Evolutionary conservation across 2,888 invertebrate species (phyloP), one percentile per base, ranked within the genome.

Genomic region (Tenthredo distinguenda): DNA sequence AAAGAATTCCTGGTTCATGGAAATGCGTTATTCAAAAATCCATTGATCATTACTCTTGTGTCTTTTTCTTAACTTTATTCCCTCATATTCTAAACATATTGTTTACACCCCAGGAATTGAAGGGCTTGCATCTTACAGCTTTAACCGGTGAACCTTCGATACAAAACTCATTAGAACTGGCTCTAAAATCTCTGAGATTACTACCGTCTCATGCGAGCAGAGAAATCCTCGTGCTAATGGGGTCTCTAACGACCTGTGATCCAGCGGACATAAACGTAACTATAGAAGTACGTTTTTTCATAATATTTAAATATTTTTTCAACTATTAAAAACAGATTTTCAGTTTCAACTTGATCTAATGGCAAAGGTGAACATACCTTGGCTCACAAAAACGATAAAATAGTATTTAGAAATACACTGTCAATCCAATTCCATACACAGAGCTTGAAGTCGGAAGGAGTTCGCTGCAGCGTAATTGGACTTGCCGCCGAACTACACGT

Each of bases 191-290:
- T 0, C 95, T 99, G 15, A 97, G 96, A 92, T 96, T 98, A 83
- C 95, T 99, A 89, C 99, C 99, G 0, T 96, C 97, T 0, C 99
- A 99, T 94, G 98, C 99, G 0, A 99, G 99, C 86, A 95, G 99
- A 89, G 99, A 99, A 94, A 95, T 99, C 50, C 94, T 99, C 10
- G 95, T 99, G 2, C 95, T 99, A 37, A 97, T 98, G 95, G 98
- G 98, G 2, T 98, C 99, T 89, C 95, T 99, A 37, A 99, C 99
- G 0, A 98, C 99, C 0, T 99, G 99, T 93, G 99, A 99, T 94
- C 99, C 99, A 1, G 96, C 97, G 26, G 98, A 99, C 92, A 98
- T 99, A 65, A 96, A 95, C 87, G 94, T 95, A 85, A 99, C 99
- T 9, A 97, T 98, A 89, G 95, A 96, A 93, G 97, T 96, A 93